A percentile compares a stretch with the other conserved stretches of the same genome.
These are phyloP conservation scores for Zoanthus sansibaricus DNA, from an alignment of 92 coral and sea anemone genomes.

Conservation along the genomic window DNA sequence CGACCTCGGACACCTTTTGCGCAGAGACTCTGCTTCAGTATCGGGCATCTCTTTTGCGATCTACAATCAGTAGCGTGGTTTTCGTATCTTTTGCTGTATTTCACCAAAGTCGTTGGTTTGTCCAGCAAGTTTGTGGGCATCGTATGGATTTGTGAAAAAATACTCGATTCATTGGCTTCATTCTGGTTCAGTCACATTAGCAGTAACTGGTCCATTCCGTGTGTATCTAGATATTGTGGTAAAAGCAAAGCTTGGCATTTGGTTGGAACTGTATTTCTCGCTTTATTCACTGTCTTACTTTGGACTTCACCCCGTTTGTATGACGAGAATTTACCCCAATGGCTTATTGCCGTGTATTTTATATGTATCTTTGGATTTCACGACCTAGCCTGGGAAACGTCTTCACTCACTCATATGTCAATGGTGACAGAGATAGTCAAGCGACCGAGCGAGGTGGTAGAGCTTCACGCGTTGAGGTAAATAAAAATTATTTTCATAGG, in stretches of 20 bases:
- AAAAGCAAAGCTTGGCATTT: constrained; percentile 80
- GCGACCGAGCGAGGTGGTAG: constrained; percentile 84
- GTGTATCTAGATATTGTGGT: constrained; percentile 65
- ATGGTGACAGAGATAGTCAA: constrained; percentile 83
- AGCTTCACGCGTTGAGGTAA: constrained; percentile 78
- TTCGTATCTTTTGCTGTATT: constrained; percentile 71
- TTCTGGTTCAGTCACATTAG: constrained; percentile 66
- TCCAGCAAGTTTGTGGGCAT: constrained; percentile 70
- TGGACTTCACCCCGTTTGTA: constrained; percentile 81
- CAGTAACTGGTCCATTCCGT: constrained; percentile 63
- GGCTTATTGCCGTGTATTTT: constrained; percentile 67
- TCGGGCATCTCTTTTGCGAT: constrained; percentile 79
- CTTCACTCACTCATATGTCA: constrained; percentile 76
- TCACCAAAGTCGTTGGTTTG: constrained; percentile 80
- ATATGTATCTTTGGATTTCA: constrained; percentile 36
- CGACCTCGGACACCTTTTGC: constrained; percentile 65
- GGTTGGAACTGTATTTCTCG: constrained; percentile 71
- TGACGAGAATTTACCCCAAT: constrained; percentile 52
- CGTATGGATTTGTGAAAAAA: constrained; percentile 65
- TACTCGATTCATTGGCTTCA: constrained; percentile 57
- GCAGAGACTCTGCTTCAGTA: constrained; percentile 70
- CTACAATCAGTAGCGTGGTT: constrained; percentile 53
- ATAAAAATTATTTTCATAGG: background rate
- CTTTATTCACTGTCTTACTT: constrained; percentile 62
- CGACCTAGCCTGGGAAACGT: constrained; percentile 69